Percentiles rank a stretch among this genome's conserved stretches.
Evolutionary conservation across 2,113 vertebrate genomes (phyloP).

Genomic region (Drymodes brunneopygia): DNA sequence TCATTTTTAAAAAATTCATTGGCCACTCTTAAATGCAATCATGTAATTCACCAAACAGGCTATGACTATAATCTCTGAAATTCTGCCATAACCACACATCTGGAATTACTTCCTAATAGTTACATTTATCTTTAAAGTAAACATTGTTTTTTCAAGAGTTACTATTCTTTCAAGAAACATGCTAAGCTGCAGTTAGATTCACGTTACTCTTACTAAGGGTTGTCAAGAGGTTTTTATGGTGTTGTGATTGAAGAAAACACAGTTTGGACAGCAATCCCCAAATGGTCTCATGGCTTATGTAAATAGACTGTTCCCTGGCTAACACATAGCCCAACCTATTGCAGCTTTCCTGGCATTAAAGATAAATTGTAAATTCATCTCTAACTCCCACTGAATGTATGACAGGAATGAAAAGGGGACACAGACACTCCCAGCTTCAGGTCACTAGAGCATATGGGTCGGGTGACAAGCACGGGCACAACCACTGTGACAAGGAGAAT

Average conservation of each 20-base stretch:
- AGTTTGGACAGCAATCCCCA: background rate
- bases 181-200: background rate
- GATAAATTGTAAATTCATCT: background rate
- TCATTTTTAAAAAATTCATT: constrained; percentile 1
- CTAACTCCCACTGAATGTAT: background rate
- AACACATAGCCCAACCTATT: background rate
- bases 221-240: constrained; percentile 2
- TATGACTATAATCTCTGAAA: background rate
- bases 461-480: background rate
- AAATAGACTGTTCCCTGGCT: background rate
- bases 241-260: background rate
- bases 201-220: background rate
- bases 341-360: background rate
- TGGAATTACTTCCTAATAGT: constrained; percentile 43
- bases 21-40: constrained; percentile 5
- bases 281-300: background rate
- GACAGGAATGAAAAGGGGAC: background rate
- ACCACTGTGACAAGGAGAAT: background rate
- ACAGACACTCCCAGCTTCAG: background rate
- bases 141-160: constrained; percentile 34
- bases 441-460: background rate
- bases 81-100: constrained; percentile 52
- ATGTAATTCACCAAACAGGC: background rate
- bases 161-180: constrained; percentile 21
- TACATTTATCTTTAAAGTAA: constrained; percentile 44